Conservation (phyloP, 30 jellyfish, hydroid and myxozoan genomes). For the Hydra vulgaris region DNA sequence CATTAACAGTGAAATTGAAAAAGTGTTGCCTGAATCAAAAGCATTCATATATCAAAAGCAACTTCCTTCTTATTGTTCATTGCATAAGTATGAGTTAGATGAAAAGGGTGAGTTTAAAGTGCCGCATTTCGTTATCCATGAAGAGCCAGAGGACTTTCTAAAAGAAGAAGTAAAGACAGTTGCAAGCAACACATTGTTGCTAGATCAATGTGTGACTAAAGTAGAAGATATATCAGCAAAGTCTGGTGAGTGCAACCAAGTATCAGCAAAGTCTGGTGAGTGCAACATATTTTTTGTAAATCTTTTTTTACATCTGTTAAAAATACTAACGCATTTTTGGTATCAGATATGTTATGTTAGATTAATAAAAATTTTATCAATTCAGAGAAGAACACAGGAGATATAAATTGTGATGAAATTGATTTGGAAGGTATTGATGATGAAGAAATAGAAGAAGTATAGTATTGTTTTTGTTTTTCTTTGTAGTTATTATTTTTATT, state of each 20-base stretch:
- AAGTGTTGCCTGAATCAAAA: conserved; percentile 32
- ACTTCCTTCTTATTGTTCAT: conserved; percentile 25
- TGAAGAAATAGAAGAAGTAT: conserved; percentile 67
- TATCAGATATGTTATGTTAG: too few species aligned
- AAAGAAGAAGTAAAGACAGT: neutral
- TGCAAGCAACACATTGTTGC: conserved; percentile 20
- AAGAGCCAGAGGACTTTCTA: conserved; percentile 8
- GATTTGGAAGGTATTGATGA: conserved; percentile 82
- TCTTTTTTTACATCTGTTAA: too few species aligned
- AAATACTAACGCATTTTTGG: too few species aligned
- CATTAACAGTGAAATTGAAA: conserved; percentile 46
- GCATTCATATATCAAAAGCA: conserved; percentile 22
- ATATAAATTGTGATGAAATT: conserved; percentile 32
- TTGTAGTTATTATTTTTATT: too few species aligned
- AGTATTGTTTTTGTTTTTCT: too few species aligned
- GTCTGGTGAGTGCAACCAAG: too few species aligned
- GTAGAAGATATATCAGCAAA: too few species aligned
- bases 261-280: too few species aligned
- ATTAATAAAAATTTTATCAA: too few species aligned
- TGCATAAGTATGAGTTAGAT: conserved; percentile 25
- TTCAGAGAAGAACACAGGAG: too few species aligned
- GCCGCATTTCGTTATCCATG: conserved; percentile 19
- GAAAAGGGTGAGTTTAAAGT: conserved; percentile 29
- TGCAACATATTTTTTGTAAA: too few species aligned
- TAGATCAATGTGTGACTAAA: conserved; percentile 10